Evolutionary conservation across 2,113 vertebrate genomes (phyloP).

Genomic region (Dicaeum eximium): DNA sequence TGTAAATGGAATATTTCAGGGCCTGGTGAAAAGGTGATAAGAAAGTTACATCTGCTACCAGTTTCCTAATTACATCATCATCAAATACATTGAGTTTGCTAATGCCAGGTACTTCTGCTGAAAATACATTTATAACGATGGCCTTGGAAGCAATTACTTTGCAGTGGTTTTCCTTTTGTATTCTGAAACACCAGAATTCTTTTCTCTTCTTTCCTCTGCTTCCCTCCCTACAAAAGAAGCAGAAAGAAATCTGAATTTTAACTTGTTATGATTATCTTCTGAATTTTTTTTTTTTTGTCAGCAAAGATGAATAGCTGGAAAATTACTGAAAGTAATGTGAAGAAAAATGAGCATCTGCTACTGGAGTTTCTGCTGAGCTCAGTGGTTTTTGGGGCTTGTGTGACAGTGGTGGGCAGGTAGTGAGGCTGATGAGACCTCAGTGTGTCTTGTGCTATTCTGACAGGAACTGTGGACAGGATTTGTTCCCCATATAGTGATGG

Average conservation of each 20-base stretch:
- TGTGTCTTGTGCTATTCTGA: not conserved
- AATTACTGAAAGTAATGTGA: not conserved
- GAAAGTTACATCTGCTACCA: slow-evolving; percentile 16
- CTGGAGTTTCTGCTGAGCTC: not conserved
- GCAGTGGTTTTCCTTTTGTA: not conserved
- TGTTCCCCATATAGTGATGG: not conserved
- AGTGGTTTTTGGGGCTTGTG: not conserved
- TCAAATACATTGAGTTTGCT: slow-evolving; percentile 5
- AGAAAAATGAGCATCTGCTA: not conserved
- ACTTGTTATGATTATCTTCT: not conserved
- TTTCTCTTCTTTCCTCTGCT: not conserved
- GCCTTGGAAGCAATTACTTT: slow-evolving; percentile 1
- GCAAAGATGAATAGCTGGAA: not conserved
- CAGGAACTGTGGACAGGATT: not conserved
- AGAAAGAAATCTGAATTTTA: not conserved
- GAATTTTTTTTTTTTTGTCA: not conserved
- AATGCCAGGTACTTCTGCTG: not conserved
- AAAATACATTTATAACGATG: not conserved
- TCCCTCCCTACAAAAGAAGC: not conserved
- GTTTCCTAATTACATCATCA: slow-evolving; percentile 31
- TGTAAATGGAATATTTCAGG: slow-evolving; percentile 42
- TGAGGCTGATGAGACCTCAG: not conserved
- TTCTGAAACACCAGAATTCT: not conserved
- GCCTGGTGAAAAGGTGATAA: slow-evolving; percentile 26
- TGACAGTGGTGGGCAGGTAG: not conserved